These are phyloP conservation scores for Hymenochirus boettgeri DNA, from an alignment of 2,113 vertebrate species.

Conservation along the genomic window DNA sequence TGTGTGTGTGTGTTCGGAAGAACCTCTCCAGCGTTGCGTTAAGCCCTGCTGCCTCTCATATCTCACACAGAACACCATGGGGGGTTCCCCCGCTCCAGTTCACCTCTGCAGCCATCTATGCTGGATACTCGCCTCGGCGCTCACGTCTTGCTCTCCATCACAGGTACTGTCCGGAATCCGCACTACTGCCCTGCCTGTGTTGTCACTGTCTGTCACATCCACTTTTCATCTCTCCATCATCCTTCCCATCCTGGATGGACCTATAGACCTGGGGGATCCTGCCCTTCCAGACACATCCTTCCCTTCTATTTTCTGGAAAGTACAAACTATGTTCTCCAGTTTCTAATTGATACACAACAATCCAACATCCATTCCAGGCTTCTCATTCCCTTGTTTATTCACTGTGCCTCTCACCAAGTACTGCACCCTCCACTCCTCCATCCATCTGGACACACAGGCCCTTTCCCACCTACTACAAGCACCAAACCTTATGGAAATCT, in stretches of 20 bases:
- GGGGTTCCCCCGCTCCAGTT: constrained; percentile 8
- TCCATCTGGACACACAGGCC: too few species aligned
- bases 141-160: constrained; percentile 15
- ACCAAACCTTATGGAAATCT: too few species aligned
- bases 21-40: constrained; percentile 1
- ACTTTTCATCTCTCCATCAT: neutral
- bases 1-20: neutral
- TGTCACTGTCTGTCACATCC: neutral
- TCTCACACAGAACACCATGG: constrained; percentile 19
- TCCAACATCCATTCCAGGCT: too few species aligned
- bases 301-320: too few species aligned
- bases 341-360: too few species aligned
- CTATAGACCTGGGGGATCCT: too few species aligned
- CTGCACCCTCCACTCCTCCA: neutral
- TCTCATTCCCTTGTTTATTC: too few species aligned
- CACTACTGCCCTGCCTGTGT: neutral
- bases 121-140: constrained; percentile 18
- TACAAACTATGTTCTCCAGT: too few species aligned
- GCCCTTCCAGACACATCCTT: too few species aligned
- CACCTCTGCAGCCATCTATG: constrained; percentile 4
- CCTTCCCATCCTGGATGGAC: too few species aligned
- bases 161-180: constrained; percentile 7
- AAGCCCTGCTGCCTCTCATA: neutral
- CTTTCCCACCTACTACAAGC: too few species aligned
- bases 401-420: too few species aligned